Evolutionary conservation across 2,113 vertebrate genomes (phyloP).

Genomic region (Fulica atra): DNA sequence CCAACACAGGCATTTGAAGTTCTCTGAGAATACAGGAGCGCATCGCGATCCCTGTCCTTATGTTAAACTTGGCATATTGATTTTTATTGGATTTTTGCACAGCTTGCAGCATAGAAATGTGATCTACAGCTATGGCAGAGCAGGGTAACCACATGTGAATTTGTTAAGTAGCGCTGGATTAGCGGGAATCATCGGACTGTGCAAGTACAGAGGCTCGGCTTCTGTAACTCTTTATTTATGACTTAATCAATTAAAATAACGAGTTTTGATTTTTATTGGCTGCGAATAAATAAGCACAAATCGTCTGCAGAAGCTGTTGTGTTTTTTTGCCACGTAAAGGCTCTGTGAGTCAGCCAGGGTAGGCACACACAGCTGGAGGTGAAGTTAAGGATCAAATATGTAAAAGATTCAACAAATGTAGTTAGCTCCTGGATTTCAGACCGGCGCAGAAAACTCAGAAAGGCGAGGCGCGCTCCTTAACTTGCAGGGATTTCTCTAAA

Average conservation of each 20-base stretch:
- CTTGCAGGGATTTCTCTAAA: slow-evolving; percentile 8
- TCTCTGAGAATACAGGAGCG: slow-evolving; percentile 67
- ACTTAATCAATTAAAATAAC: slow-evolving; percentile 70
- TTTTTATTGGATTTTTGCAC: slow-evolving; percentile 58
- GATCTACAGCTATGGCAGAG: slow-evolving; percentile 59
- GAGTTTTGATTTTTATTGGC: slow-evolving; percentile 50
- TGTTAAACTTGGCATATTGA: slow-evolving; percentile 71
- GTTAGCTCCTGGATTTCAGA: not conserved
- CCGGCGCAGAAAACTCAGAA: slow-evolving; percentile 21
- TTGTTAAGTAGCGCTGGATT: slow-evolving; percentile 71
- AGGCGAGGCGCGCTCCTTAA: not conserved
- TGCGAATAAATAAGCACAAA: slow-evolving; percentile 7
- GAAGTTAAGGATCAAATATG: not conserved
- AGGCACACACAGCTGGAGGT: not conserved
- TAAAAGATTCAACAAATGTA: not conserved
- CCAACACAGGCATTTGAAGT: slow-evolving; percentile 59
- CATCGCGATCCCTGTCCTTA: slow-evolving; percentile 62
- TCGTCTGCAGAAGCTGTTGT: slow-evolving; percentile 43
- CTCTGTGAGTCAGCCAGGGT: not conserved
- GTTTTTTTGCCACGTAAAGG: not conserved
- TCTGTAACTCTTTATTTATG: slow-evolving; percentile 55
- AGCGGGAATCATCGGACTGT: slow-evolving; percentile 52
- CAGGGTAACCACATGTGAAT: slow-evolving; percentile 66
- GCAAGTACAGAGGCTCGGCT: slow-evolving; percentile 34
- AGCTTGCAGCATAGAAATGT: slow-evolving; percentile 62